These are phyloP conservation scores for Porites evermanni DNA, from an alignment of 92 coral and sea anemone species.

Conservation along the genomic window DNA sequence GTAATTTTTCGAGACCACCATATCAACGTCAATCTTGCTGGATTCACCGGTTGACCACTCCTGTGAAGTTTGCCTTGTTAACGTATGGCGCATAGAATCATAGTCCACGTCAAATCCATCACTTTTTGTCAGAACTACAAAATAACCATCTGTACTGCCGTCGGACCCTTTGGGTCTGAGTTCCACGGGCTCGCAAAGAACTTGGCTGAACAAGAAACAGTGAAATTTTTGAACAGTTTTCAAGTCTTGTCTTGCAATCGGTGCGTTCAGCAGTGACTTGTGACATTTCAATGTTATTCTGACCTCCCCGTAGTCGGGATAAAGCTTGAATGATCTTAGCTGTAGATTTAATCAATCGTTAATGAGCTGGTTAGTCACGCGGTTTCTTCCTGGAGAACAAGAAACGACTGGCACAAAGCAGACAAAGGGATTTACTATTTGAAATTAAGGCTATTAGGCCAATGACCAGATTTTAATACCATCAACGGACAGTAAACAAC, in stretches of 20 bases:
- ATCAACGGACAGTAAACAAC: too few species aligned
- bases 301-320: constrained; percentile 75
- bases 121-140: constrained; percentile 66
- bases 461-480: too few species aligned
- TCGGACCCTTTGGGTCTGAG: constrained; percentile 34
- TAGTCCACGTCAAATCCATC: constrained; percentile 25
- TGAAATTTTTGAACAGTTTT: constrained; percentile 70
- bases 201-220: constrained; percentile 53
- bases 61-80: not conserved
- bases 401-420: too few species aligned
- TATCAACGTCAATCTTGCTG: not conserved
- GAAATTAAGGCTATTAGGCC: too few species aligned
- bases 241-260: constrained; percentile 14
- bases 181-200: constrained; percentile 64
- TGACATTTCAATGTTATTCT: constrained; percentile 49
- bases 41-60: not conserved
- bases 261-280: not conserved
- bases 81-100: constrained; percentile 8
- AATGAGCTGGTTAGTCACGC: not conserved
- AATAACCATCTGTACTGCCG: constrained; percentile 76
- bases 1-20: constrained; percentile 20
- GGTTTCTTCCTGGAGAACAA: too few species aligned
- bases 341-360: constrained; percentile 3
- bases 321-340: constrained; percentile 76
- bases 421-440: too few species aligned